phyloP scores from a whole-genome alignment of 2,113 vertebrate genomes.

The Grallaria varia region DNA sequence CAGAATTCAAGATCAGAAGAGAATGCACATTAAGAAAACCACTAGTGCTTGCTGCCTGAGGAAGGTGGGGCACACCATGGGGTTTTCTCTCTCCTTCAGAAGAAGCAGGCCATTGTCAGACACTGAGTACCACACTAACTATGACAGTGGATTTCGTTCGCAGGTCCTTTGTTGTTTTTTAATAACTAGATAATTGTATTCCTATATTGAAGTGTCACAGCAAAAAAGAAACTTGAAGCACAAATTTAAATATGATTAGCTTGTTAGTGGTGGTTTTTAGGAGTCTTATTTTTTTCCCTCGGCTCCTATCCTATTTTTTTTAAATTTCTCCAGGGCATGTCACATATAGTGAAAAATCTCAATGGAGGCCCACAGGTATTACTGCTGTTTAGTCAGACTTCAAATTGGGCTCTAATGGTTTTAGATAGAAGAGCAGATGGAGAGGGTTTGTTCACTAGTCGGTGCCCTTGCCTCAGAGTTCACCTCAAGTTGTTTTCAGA shows the following conservation, averaged over 20 bases:
- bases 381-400: constrained; percentile 50
- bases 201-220: constrained; percentile 1
- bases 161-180: constrained; percentile 24
- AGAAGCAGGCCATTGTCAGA: not conserved
- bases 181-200: constrained; percentile 37
- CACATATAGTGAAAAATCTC: constrained; percentile 54
- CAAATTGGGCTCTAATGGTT: constrained; percentile 49
- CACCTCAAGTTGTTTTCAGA: constrained; percentile 68
- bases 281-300: not conserved
- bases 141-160: not conserved
- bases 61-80: not conserved
- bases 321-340: constrained; percentile 53
- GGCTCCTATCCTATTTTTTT: constrained; percentile 34
- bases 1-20: not conserved
- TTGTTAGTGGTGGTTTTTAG: constrained; percentile 43
- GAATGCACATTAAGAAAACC: not conserved
- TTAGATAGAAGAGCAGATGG: constrained; percentile 51
- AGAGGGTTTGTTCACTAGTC: constrained; percentile 70
- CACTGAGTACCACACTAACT: not conserved
- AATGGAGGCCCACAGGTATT: constrained; percentile 25
- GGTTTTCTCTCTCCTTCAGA: not conserved
- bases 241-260: constrained; percentile 40
- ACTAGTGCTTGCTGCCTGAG: not conserved
- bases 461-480: constrained; percentile 78
- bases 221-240: constrained; percentile 46